Base-by-base conservation (phyloP, 2,113 vertebrate genomes). In the Indicator indicator region DNA sequence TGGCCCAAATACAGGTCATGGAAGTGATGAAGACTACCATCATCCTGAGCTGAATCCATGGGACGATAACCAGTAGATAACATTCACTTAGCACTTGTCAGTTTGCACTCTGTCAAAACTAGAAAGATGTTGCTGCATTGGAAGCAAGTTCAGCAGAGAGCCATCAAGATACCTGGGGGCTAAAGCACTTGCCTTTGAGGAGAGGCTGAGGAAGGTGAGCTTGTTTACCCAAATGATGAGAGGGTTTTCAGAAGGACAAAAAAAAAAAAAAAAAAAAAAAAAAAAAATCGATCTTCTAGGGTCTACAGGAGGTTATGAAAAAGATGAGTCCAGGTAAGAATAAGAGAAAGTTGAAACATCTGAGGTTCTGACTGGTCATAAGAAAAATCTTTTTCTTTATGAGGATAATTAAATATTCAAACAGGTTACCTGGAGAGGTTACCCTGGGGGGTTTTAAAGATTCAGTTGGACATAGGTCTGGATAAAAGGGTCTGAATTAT, bases 371-470 rank as follows among this genome's bases (percentile, higher is more conserved):
- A 69, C 4, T 70, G 48, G 11, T 8, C 30, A 9, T 24, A 63
- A 48, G 18, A 2, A 54, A 86, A 89, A 63, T 12, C 0, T 0
- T 16, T 11, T 19, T 65, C 36, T 16, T 28, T 65, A 19, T 13
- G 15, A 86, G 6, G 15, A 70, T 48, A 72, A 90, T 18, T 79
- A 89, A 86, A 82, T 78, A 89, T 10, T 59, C 38, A 82, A 93
- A 60, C 27, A 52, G 6, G n/a, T 59, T 84, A 12, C 33, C 32
- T 60, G 54, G 8, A 55, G 32, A 84, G 42, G 33, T 74, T 58
- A 21, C 42, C 14, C 24, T 67, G 24, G 46, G 5, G 63, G 8
- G 14, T 38, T 70, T 91, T 83, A 52, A 73, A 56, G 32, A 69
- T 60, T 82, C 48, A 85, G 0, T 19, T 87, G 68, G 54, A 79